Conservation (phyloP, 2,888 invertebrate genomes). For the Pycnomerus fuliginosus region DNA sequence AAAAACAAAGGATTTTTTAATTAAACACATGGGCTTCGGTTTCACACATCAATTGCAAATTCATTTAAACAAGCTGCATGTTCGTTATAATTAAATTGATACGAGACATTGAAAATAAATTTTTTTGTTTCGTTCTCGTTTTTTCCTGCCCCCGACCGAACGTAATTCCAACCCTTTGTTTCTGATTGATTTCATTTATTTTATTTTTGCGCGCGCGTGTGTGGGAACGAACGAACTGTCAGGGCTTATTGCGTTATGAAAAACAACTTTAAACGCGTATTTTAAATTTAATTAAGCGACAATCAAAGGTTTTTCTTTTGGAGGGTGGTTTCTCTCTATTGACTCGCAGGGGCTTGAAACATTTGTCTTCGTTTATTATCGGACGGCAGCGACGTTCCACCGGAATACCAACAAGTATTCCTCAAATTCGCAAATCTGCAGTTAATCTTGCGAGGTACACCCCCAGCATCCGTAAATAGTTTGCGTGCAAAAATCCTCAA, state of each 20-base stretch:
- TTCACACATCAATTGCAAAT: slow-evolving; percentile 54
- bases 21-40: slow-evolving; percentile 52
- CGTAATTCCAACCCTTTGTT: slow-evolving; percentile 36
- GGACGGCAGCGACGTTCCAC: slow-evolving; percentile 22
- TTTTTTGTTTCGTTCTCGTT: slow-evolving; percentile 29
- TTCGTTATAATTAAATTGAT: slow-evolving; percentile 51
- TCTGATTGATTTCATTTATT: slow-evolving; percentile 37
- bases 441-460: slow-evolving; percentile 31
- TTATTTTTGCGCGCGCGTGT: slow-evolving; percentile 25
- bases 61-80: slow-evolving; percentile 50
- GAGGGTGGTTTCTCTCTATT: slow-evolving; percentile 20
- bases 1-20: slow-evolving; percentile 55
- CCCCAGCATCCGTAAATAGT: slow-evolving; percentile 14
- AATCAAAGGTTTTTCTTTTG: slow-evolving; percentile 19
- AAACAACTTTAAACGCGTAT: slow-evolving; percentile 26
- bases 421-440: slow-evolving; percentile 40
- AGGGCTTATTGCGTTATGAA: slow-evolving; percentile 28
- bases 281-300: slow-evolving; percentile 28
- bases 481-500: slow-evolving; percentile 9
- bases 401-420: slow-evolving; percentile 35
- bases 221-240: slow-evolving; percentile 29
- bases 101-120: slow-evolving; percentile 46
- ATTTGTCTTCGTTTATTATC: slow-evolving; percentile 37
- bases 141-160: slow-evolving; percentile 22
- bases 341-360: slow-evolving; percentile 25